Evolutionary conservation across 2,888 invertebrate genomes (phyloP), one percentile per base, ranked within the genome.

Genomic region (Arctia plantaginis): DNA sequence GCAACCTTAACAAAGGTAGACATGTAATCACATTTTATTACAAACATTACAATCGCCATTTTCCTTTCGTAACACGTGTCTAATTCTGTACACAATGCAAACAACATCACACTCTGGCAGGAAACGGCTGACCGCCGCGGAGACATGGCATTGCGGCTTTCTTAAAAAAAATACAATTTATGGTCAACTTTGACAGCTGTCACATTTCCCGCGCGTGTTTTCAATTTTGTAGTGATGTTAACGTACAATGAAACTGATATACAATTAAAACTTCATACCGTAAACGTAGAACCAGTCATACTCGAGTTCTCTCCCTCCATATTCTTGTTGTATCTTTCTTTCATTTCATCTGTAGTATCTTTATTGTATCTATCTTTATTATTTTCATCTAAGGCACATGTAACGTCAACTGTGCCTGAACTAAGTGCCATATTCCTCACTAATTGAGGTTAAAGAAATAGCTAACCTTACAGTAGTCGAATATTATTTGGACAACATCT

Each of bases 111-210:
- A 84, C 85, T 77, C 79, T 69, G 85, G 76, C 89, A 89, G 89
- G 89, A 89, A 83, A 87, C 85, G 82, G 82, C 83, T 89, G 88
- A 87, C 89, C 87, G 80, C 88, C 80, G 82, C 83, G 79, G 80
- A 77, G 83, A 77, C 81, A 82, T 75, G 41, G 79, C 85, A 71
- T 76, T 74, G 81, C 77, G 76, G 82, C 85, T 80, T 86, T 84
- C 84, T 82, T 79, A 75, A 79, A 86, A 84, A 84, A 83, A 80
- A 67, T 68, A 75, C 80, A 85, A 89, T 87, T 86, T 87, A 89
- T 86, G 85, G 87, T 86, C 82, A 84, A 80, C 75, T 78, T 76
- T 87, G 90, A 89, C 92, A 93, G 90, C 90, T 93, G 93, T 93
- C 93, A 92, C 87, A 88, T 92, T 91, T 88, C 88, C 89, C 90